Evolutionary conservation across 2,797 vertebrate genomes (phyloP), one percentile per base, ranked within the genome.

Genomic region (Otolemur crassicaudatus): DNA sequence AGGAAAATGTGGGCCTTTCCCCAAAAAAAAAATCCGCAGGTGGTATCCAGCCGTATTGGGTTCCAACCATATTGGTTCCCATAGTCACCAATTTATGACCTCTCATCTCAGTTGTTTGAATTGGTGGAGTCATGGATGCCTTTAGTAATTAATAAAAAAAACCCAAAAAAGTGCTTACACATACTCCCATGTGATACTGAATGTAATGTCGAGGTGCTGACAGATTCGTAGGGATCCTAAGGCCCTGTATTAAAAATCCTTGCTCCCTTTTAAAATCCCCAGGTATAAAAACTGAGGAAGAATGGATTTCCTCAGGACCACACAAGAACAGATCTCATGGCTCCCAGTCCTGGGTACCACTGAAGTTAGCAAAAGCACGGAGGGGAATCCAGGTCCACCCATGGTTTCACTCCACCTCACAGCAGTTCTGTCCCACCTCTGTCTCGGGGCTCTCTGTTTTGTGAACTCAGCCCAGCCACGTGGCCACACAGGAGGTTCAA

Each of bases 311-410:
- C 49, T 73, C 40, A 84, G 83, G 40, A 70, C 58, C 53, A 16
- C 4, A 22, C 6, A 20, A 19, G 25, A 43, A 23, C 20, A 17
- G 75, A 49, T 37, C n/a, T 83, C 31, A 2, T 0, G 0, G 10
- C 13, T 46, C 34, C 7, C 12, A 1, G 23, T 56, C 40, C 67
- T 60, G n/a, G 29, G n/a, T 20, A 27, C 37, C 9, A 14, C 9
- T 65, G 34, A 37, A 77, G 23, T 1, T 1, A 7, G n/a, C 13
- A 34, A 13, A 63, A 34, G 29, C 37, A 14, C 5, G 23, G 49
- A 7, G 2, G 2, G 14, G 17, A 11, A 7, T 27, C 1, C 7
- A 37, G 63, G 65, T 0, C 16, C 23, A 23, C 5, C 53, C 12
- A 34, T 1, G 13, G 29, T 23, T 87, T 43, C 25, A 79, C 25